Base-by-base conservation (phyloP, 1,140 invertebrate genomes). In the Andrena cerasifolii region DNA sequence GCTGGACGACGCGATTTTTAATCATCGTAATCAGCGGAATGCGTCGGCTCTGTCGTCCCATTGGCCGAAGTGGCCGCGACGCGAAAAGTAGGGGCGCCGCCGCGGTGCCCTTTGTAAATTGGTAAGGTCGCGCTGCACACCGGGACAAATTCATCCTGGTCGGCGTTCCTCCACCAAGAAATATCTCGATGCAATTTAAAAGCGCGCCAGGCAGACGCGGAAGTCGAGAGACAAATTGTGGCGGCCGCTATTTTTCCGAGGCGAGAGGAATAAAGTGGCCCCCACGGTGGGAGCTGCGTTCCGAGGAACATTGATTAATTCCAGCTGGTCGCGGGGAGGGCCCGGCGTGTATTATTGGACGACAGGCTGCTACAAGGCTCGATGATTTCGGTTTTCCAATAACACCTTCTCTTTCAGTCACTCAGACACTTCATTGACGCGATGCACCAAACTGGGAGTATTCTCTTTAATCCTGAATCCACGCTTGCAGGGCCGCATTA, bases 261-360 rank as follows among this genome's bases (percentile, higher is more conserved):
- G 53, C 6, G 49, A 16, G 67, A 63, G 61, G 79, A 78, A 78
- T 78, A 73, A 80, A 80, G 74, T 45, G 61, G 58, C 45, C 56
- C 43, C 36, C 33, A 3, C 45, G 79, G 66, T 26, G 54, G 31
- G 45, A 21, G 16, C 33, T 54, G 26, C 28, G 58, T 70, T 74
- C 56, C 79, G 56, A 76, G 53, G 26, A 83, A 68, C 77, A 78
- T 83, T 84, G 82, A 84, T 84, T 84, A 84, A 84, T 83, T 40
- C 10, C 4, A 40, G 36, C 36, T 40, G 10, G 36, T 40, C 36
- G 36, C 10, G 36, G 10, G 10, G 4, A 10, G 10, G 36, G n/a
- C n/a, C n/a, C 10, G 36, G 10, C 3, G 4, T 40, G 36, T 10
- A 40, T 10, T 40, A 3, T 40, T 40, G 3, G 36, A 40, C 10